Evolutionary conservation across 2,113 vertebrate genomes (phyloP).

Genomic region (Phylloscopus whistleri): DNA sequence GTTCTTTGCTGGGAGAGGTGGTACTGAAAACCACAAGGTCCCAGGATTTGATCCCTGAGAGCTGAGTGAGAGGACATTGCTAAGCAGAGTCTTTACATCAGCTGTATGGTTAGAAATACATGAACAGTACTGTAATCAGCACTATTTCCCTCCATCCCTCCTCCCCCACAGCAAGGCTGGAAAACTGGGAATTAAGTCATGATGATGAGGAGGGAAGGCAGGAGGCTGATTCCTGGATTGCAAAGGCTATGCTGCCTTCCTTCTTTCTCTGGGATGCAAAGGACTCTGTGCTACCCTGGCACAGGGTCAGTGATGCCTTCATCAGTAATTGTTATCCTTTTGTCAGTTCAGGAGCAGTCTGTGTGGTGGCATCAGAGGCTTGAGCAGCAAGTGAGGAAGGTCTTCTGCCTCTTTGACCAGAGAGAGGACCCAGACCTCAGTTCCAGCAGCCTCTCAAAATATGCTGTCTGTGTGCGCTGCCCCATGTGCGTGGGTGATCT

Average conservation of each 20-base stretch:
- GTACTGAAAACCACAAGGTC: background rate
- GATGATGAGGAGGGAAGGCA: background rate
- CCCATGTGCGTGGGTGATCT: background rate
- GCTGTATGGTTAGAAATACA: background rate
- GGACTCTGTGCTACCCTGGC: background rate
- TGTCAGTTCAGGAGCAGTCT: background rate
- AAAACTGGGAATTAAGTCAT: background rate
- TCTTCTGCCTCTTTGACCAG: background rate
- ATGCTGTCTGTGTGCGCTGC: background rate
- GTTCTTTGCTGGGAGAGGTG: background rate
- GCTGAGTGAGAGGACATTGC: background rate
- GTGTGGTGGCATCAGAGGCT: background rate
- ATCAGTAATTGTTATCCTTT: background rate
- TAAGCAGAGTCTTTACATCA: background rate
- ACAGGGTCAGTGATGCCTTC: background rate
- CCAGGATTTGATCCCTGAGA: background rate
- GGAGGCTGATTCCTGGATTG: background rate
- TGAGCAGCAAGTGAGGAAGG: background rate
- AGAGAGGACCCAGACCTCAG: background rate
- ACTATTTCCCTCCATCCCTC: background rate
- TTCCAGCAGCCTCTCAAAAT: background rate
- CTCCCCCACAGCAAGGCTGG: background rate
- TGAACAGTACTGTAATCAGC: background rate
- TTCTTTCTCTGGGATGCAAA: background rate
- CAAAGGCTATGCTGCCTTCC: background rate